Base-by-base conservation (phyloP, 2,113 vertebrate species). In the Parus major region DNA sequence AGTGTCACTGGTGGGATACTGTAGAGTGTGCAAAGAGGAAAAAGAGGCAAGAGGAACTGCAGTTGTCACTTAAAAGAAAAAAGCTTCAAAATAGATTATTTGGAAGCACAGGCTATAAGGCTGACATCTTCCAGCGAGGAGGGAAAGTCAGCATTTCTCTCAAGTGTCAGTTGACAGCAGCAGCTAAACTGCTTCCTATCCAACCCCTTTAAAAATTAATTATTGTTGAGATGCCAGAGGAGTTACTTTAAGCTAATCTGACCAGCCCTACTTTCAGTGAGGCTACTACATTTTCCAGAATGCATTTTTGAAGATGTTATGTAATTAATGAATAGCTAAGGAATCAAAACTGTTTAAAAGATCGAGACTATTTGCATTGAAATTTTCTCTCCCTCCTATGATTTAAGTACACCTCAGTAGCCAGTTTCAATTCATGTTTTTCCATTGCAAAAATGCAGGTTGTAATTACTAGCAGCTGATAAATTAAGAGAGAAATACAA, bases 391-490 rank as follows among this genome's bases (percentile, higher is more conserved):
- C 65, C 31, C 44, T 94, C 49, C 41, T 49, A 46, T 71, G 55
- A 94, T 86, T 72, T 78, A 95, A 53, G 44, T 57, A 56, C 41
- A 86, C 53, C 56, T 93, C 60, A 63, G 42, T 28, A 86, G 39
- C 79, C 61, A 86, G 36, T 59, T 93, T 56, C 64, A 47, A 90
- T 78, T 83, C 2, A 49, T 81, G 86, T 86, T 89, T 88, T 92
- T 71, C 64, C n/a, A 78, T 57, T 88, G 77, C 72, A 92, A 44
- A 84, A 88, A 88, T 88, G 65, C 72, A 71, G 61, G 57, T 81
- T 86, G 49, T 71, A 90, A 96, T 90, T 96, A 92, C 69, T 79
- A 92, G 75, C 92, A 93, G 47, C 75, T 82, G 90, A 92, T 93
- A 31, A 95, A 95, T 92, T 92, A 81, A 90, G 56, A 85, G 47